Base-by-base conservation (phyloP, 2,113 vertebrate species). In the Carettochelys insculpta region DNA sequence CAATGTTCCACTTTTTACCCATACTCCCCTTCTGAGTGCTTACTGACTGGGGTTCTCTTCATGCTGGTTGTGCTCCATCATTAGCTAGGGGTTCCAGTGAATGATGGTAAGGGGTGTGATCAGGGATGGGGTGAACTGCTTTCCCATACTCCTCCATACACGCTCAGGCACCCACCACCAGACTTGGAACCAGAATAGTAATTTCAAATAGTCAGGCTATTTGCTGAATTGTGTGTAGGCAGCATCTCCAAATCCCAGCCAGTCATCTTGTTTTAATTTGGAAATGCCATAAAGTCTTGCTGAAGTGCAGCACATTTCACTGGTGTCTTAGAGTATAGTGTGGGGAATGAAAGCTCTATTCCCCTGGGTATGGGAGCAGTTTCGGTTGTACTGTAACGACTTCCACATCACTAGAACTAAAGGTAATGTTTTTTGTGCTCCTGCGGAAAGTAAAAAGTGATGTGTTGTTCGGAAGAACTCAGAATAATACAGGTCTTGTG, bases 91-190 rank as follows among this genome's bases (percentile, higher is more conserved):
- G 68, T 83, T 22, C 43, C 5, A 0, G 4, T 68, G 1, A 1
- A 90, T 86, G 91, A 84, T 93, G 94, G 94, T 95, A 90, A 91
- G 91, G 45, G 1, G 0, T 52, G 0, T 1, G 3, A 45, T 41
- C 27, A 11, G 4, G 4, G 87, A 82, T 80, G 34, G 27, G 61
- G 31, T 13, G 51, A 0, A 25, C 0, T 0, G 5, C 5, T 85
- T 92, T 77, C 38, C 22, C 43, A 20, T 47, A 50, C 34, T 54
- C 53, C 38, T 2, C 78, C 86, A 20, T 27, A 41, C 29, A 51
- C 53, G 52, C 53, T 80, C 8, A n/a, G 77, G 22, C 43, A 54
- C 2, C 1, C 14, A 3, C 1, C 41, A 50, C 3, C n/a, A 61
- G 61, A 71, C 52, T 83, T 16, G 0, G 5, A 90, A 75, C 52